Percentiles rank a stretch among this genome's conserved stretches.
phyloP scores from a whole-genome alignment of 2,797 vertebrate genomes.

The Platalea minor region DNA sequence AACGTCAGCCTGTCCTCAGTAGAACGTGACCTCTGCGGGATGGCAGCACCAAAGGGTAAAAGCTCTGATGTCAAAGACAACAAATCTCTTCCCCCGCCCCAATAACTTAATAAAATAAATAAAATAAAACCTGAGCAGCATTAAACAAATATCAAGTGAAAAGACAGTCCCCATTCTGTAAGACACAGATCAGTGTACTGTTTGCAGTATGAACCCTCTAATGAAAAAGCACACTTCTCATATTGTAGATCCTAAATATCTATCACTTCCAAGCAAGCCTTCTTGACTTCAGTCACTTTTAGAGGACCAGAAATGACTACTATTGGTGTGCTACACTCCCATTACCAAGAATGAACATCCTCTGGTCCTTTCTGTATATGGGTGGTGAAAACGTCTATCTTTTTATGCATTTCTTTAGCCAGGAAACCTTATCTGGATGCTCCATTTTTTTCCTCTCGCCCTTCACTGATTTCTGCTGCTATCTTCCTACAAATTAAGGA shows the following conservation, averaged over 20 bases:
- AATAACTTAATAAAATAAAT: not conserved
- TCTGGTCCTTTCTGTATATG: not conserved
- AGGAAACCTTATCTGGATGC: not conserved
- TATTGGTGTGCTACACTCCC: not conserved
- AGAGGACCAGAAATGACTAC: not conserved
- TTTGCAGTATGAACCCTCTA: not conserved
- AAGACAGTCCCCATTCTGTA: not conserved
- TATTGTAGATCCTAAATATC: not conserved
- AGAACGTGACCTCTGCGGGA: not conserved
- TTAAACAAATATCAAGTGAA: not conserved
- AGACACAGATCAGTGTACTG: not conserved
- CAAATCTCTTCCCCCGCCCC: not conserved
- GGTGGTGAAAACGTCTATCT: not conserved
- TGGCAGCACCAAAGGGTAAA: not conserved
- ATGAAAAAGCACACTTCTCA: not conserved
- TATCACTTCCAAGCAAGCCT: not conserved
- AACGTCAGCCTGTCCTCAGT: not conserved
- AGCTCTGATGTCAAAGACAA: not conserved
- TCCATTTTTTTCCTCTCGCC: not conserved
- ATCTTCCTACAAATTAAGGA: not conserved
- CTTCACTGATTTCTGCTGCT: not conserved
- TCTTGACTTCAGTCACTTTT: not conserved
- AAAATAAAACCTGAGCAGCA: not conserved
- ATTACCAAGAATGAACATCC: not conserved
- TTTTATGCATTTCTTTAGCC: not conserved